A percentile compares a stretch with the other conserved stretches of the same genome.
phyloP scores from a whole-genome alignment of 92 coral and sea anemone species.

The Phenganax stokvisi region DNA sequence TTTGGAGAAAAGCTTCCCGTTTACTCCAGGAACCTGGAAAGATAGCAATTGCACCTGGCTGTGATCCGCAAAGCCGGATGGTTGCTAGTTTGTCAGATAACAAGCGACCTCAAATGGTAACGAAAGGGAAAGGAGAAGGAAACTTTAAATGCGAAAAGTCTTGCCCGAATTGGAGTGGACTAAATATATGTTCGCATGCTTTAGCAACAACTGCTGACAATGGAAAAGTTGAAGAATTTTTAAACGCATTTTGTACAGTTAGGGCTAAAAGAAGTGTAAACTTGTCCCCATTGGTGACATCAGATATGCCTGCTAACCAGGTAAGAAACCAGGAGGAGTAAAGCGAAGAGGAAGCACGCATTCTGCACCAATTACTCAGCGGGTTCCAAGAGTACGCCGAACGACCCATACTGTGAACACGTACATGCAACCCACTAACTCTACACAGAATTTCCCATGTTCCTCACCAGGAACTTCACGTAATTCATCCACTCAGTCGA shows the following conservation, averaged over 20 bases:
- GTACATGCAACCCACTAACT: too few relatives aligned
- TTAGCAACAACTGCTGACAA: conserved; percentile 40
- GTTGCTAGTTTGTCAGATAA: conserved; percentile 41
- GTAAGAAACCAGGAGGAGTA: conserved; percentile 40
- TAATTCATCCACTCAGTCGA: too few relatives aligned
- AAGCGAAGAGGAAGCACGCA: too few relatives aligned
- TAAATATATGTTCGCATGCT: conserved; percentile 18
- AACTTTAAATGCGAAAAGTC: conserved; percentile 45
- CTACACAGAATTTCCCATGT: too few relatives aligned
- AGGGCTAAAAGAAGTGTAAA: conserved; percentile 14
- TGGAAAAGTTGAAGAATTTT: conserved; percentile 31
- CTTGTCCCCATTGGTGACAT: conserved; percentile 37
- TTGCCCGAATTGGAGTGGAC: conserved; percentile 47
- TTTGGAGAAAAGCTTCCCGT: conserved; percentile 39
- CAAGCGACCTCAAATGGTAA: conserved; percentile 45
- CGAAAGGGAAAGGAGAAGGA: conserved; percentile 36
- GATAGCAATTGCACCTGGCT: conserved; percentile 50
- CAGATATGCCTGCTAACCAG: conserved; percentile 52
- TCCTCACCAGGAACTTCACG: too few relatives aligned
- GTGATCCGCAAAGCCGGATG: conserved; percentile 37
- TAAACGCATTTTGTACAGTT: conserved; percentile 27
- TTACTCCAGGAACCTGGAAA: conserved; percentile 33
- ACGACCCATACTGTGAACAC: too few relatives aligned
- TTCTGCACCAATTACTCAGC: too few relatives aligned
- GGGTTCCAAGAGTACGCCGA: too few relatives aligned